A percentile compares a stretch with the other conserved stretches of the same genome.
Conservation (phyloP, 2,113 vertebrate genomes). For the Ranitomeya variabilis region DNA sequence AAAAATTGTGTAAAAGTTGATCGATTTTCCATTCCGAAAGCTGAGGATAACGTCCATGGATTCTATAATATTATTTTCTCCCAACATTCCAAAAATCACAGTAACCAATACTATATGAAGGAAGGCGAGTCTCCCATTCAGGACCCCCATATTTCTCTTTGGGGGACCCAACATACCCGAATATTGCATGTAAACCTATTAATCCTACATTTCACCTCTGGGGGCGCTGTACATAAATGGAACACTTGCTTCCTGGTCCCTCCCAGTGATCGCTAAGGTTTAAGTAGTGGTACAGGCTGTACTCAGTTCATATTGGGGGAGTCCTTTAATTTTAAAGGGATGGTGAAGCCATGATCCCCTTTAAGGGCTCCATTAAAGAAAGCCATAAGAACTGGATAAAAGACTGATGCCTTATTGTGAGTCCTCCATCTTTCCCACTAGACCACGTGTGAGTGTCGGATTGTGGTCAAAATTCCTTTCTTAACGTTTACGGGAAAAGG, state of each 20-base stretch:
- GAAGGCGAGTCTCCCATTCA: not conserved
- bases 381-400: too few relatives aligned
- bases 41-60: not conserved
- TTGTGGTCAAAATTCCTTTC: constrained; percentile 32
- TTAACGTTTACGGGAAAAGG: constrained; percentile 44
- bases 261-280: not conserved
- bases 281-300: not conserved
- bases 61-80: too few relatives aligned
- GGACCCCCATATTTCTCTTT: not conserved
- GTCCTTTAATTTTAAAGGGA: not conserved
- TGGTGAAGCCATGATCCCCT: not conserved
- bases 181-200: not conserved
- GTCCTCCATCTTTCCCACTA: constrained; percentile 28
- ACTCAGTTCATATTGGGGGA: not conserved
- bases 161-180: not conserved
- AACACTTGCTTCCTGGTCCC: not conserved
- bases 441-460: not conserved
- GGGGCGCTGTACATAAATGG: not conserved
- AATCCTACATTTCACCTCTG: not conserved
- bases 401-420: not conserved
- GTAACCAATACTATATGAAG: too few relatives aligned
- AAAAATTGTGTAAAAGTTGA: not conserved
- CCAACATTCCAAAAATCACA: too few relatives aligned
- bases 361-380: not conserved
- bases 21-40: not conserved